Conservation (phyloP, 1,140 invertebrate genomes). For the Charaxes varanes region DNA sequence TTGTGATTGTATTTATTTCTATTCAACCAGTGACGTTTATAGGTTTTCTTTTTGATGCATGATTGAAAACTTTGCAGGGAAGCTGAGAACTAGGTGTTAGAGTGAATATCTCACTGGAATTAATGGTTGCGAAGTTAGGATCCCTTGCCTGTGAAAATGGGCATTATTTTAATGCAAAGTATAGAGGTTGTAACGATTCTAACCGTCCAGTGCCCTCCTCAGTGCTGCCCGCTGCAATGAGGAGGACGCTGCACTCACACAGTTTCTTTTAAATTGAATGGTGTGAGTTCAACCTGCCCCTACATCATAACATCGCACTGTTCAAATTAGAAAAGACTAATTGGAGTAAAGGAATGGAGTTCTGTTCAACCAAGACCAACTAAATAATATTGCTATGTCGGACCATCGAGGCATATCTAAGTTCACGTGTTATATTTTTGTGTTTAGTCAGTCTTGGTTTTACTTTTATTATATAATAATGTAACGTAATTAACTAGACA, state of each 20-base stretch:
- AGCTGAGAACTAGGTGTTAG: slow-evolving; percentile 68
- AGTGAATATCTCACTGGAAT: slow-evolving; percentile 66
- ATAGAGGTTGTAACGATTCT: slow-evolving; percentile 84
- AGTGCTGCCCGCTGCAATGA: slow-evolving; percentile 24
- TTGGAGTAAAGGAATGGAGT: slow-evolving; percentile 68
- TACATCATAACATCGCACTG: slow-evolving; percentile 57
- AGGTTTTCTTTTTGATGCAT: slow-evolving; percentile 64
- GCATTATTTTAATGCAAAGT: slow-evolving; percentile 93
- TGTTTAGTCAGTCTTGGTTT: slow-evolving; percentile 75
- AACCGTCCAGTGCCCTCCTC: slow-evolving; percentile 57
- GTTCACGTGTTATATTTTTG: slow-evolving; percentile 55
- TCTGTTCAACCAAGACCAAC: slow-evolving; percentile 74
- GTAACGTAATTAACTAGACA: slow-evolving; percentile 37
- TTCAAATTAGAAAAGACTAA: slow-evolving; percentile 72
- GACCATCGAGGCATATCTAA: slow-evolving; percentile 34
- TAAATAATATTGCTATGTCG: slow-evolving; percentile 66
- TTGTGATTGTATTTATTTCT: slow-evolving; percentile 41
- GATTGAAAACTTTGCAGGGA: slow-evolving; percentile 71
- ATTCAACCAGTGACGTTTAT: slow-evolving; percentile 49
- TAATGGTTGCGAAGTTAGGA: slow-evolving; percentile 63
- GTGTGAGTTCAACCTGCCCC: slow-evolving; percentile 62
- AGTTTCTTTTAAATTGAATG: slow-evolving; percentile 74
- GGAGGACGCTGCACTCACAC: slow-evolving; percentile 52
- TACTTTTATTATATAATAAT: slow-evolving; percentile 55
- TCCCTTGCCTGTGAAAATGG: slow-evolving; percentile 80